Conservation (phyloP, 2,113 vertebrate genomes). For the Podilymbus podiceps region DNA sequence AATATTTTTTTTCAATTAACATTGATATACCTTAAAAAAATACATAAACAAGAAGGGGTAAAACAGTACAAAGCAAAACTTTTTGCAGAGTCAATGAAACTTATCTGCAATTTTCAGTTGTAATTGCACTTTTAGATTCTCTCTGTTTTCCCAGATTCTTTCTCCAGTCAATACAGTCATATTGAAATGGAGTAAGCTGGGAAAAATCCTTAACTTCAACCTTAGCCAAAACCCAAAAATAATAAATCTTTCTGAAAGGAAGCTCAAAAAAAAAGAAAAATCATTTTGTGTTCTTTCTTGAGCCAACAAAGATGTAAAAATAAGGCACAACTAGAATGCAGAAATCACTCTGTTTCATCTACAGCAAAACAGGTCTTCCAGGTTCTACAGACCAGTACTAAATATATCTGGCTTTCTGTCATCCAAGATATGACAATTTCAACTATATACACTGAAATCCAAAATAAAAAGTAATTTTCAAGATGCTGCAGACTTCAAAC, state of each 20-base stretch:
- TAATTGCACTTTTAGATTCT: background rate
- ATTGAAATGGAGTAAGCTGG: slow-evolving; percentile 32
- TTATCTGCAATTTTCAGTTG: background rate
- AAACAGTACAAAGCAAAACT: background rate
- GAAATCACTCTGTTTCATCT: background rate
- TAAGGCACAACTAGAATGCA: background rate
- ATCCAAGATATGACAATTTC: background rate
- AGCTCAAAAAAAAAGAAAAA: background rate
- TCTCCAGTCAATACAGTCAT: background rate
- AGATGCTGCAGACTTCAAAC: background rate
- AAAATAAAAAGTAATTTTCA: background rate
- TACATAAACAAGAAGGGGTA: background rate
- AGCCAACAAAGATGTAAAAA: slow-evolving; percentile 4
- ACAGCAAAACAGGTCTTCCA: background rate
- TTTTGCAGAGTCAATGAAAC: background rate
- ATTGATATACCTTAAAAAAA: background rate
- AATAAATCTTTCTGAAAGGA: slow-evolving; percentile 39
- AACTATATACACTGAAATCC: background rate
- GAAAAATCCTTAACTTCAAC: slow-evolving; percentile 16
- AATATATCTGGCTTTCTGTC: background rate
- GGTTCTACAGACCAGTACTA: background rate
- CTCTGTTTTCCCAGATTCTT: background rate
- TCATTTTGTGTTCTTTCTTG: background rate
- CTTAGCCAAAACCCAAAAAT: slow-evolving; percentile 21
- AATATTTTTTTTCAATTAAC: background rate